Percentiles rank a stretch among this genome's conserved stretches.
Evolutionary conservation across 2,113 vertebrate genomes (phyloP).

Genomic region (Etia nguti): DNA sequence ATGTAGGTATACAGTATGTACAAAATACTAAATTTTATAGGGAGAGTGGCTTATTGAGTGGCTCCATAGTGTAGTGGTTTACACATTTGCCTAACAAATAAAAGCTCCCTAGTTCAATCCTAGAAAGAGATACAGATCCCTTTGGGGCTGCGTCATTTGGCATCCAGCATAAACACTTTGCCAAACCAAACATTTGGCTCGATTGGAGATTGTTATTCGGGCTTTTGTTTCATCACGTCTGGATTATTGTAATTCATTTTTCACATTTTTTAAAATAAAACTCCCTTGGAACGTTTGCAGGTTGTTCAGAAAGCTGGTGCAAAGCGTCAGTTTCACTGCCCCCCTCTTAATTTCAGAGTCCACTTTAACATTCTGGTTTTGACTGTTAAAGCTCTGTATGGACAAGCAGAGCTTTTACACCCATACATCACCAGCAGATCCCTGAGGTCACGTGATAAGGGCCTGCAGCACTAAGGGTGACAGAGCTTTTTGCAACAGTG

Average conservation of each 20-base stretch:
- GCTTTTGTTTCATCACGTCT: background rate
- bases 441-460: background rate
- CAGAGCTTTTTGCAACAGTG: background rate
- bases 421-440: background rate
- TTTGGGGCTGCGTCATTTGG: fast-evolving
- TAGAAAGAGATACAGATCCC: background rate
- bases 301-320: background rate
- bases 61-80: background rate
- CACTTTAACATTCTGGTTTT: background rate
- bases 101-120: background rate
- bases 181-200: background rate
- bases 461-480: background rate
- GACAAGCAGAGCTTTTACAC: background rate
- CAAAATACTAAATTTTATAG: background rate
- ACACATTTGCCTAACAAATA: background rate
- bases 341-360: background rate
- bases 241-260: background rate
- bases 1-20: background rate
- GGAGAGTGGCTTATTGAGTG: background rate
- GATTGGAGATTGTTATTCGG: background rate
- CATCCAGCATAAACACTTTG: background rate
- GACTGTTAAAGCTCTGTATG: background rate
- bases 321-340: background rate
- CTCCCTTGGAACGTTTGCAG: background rate
- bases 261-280: fast-evolving